These are phyloP conservation scores for Phalera bucephala DNA, from an alignment of 2,888 invertebrate genomes.

Conservation along the genomic window DNA sequence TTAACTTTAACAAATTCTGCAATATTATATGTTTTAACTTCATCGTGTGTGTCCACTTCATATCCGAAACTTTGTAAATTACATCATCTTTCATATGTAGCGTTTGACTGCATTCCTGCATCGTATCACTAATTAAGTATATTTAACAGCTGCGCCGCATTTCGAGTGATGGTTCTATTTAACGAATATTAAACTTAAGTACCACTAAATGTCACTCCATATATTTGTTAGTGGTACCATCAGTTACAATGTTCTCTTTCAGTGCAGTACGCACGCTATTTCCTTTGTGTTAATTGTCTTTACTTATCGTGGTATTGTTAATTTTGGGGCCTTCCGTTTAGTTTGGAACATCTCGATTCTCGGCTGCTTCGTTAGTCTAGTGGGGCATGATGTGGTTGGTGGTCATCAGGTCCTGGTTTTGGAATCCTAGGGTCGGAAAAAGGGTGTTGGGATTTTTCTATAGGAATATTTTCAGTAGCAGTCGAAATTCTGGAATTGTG, in stretches of 20 bases:
- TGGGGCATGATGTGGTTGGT: too few species aligned
- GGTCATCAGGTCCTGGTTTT: too few species aligned
- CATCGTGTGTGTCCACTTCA: constrained; percentile 21
- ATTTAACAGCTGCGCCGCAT: constrained; percentile 67
- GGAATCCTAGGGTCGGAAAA: too few species aligned
- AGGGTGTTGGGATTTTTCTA: too few species aligned
- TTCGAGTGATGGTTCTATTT: constrained; percentile 68
- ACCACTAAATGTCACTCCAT: constrained; percentile 71
- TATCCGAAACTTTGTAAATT: constrained; percentile 32
- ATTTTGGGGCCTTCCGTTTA: constrained; percentile 38
- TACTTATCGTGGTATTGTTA: constrained; percentile 63
- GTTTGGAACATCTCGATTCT: constrained; percentile 39
- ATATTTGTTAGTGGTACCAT: constrained; percentile 60
- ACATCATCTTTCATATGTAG: constrained; percentile 28
- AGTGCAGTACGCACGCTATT: constrained; percentile 50
- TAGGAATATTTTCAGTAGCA: too few species aligned
- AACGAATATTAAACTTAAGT: constrained; percentile 67
- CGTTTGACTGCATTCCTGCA: constrained; percentile 38
- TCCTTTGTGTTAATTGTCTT: constrained; percentile 62
- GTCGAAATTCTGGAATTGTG: too few species aligned
- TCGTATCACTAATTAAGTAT: constrained; percentile 65
- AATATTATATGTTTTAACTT: background rate
- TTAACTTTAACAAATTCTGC: too few species aligned
- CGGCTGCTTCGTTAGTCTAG: too few species aligned
- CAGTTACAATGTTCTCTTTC: constrained; percentile 53